Evolutionary conservation across 2,113 vertebrate species (phyloP).

Genomic region (Rhineura floridana): DNA sequence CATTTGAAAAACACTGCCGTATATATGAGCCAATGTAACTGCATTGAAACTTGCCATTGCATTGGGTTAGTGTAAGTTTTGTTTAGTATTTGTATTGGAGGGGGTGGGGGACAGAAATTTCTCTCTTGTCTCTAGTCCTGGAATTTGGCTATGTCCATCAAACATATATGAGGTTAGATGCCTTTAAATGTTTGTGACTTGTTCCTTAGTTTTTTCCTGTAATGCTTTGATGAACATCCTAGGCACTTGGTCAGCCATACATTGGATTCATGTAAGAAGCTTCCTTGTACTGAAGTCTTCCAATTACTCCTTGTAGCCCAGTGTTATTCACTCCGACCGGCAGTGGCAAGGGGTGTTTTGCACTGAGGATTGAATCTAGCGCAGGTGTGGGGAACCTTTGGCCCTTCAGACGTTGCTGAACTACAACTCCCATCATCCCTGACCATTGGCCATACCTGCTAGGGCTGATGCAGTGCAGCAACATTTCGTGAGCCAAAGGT

Average conservation of each 20-base stretch:
- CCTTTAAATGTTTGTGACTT: background rate
- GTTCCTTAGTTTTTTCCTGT: background rate
- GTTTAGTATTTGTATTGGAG: background rate
- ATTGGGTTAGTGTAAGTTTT: background rate
- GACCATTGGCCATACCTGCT: too few species aligned
- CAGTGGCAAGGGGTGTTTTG: too few species aligned
- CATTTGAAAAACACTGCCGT: background rate
- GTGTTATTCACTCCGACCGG: too few species aligned
- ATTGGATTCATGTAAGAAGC: too few species aligned
- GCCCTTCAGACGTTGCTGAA: too few species aligned
- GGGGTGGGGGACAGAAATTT: background rate
- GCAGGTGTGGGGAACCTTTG: too few species aligned
- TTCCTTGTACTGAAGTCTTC: too few species aligned
- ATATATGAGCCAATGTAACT: background rate
- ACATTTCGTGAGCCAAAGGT: too few species aligned
- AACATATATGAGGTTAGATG: background rate
- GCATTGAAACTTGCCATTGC: background rate
- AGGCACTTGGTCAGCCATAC: background rate
- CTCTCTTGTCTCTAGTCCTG: slow-evolving; percentile 1
- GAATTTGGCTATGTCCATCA: background rate
- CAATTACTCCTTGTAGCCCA: too few species aligned
- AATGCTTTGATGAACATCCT: background rate
- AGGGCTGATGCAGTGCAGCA: too few species aligned
- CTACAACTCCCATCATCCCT: too few species aligned
- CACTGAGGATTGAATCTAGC: too few species aligned